Evolutionary conservation across 1,140 invertebrate genomes (phyloP).

Genomic region (Antheraea pernyi): DNA sequence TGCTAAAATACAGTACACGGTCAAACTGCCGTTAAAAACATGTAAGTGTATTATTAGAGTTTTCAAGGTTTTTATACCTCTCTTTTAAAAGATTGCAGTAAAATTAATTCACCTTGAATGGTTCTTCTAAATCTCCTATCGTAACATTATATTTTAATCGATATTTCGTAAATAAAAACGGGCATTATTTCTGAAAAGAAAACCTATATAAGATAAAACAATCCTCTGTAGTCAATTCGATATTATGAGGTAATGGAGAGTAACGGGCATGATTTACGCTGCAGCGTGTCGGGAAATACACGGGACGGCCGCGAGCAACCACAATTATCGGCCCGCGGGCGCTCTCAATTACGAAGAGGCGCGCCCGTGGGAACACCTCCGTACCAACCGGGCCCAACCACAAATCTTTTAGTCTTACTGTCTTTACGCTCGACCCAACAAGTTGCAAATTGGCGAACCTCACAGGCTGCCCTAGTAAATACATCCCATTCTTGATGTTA

Average conservation of each 20-base stretch:
- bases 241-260: conserved; percentile 77
- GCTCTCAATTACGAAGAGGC: conserved; percentile 76
- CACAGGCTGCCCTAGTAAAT: neutral
- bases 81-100: too few relatives aligned
- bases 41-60: too few relatives aligned
- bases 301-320: conserved; percentile 48
- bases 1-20: too few relatives aligned
- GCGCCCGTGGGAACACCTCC: conserved; percentile 67
- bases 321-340: conserved; percentile 76
- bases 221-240: conserved; percentile 73
- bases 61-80: too few relatives aligned
- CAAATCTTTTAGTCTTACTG: conserved; percentile 64
- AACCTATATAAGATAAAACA: conserved; percentile 31
- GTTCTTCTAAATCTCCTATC: neutral
- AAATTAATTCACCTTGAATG: too few relatives aligned
- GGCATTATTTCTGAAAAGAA: neutral
- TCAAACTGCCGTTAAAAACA: too few relatives aligned
- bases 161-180: neutral
- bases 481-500: neutral
- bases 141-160: neutral
- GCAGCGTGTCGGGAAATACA: conserved; percentile 13
- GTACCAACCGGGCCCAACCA: conserved; percentile 47
- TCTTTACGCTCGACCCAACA: conserved; percentile 38
- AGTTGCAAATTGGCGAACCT: conserved; percentile 34
- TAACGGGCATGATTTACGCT: conserved; percentile 76